Evolutionary conservation across 2,888 invertebrate species (phyloP), one percentile per base, ranked within the genome.

Genomic region (Nipponacmea schrenckii): DNA sequence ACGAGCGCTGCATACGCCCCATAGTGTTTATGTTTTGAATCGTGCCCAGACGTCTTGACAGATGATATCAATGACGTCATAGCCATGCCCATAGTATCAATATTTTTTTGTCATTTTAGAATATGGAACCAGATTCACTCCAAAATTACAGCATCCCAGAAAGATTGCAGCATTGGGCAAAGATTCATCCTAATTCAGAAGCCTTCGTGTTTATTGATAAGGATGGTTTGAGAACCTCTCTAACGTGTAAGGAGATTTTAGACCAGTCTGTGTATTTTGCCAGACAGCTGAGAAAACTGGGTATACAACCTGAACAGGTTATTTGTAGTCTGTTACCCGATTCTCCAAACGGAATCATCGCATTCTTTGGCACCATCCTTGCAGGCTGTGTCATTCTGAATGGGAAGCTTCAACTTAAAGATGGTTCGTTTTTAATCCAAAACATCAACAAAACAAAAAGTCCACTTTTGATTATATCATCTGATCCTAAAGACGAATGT

Each of bases 131-230:
- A 31, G 31, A 5, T 31, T 31, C 31, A 31, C 31, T 31, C 31
- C 31, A 31, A 31, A 3, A 50, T n/a, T 50, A 50, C 50, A 67
- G 27, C n/a, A 50, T 67, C 12, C 67, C 67, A n/a, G 39, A 27
- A 17, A 48, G 67, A 27, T 31, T 67, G 14, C 46, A 67, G 27
- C 27, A 50, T 31, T 67, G 67, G 67, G 20, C 67, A 14, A 26
- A 45, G 27, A 67, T n/a, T 15, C 31, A 31, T 17, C 67, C 67
- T 31, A 17, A 62, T 14, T 31, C 27, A 39, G 26, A n/a, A 8
- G 68, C 68, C 20, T 68, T 68, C 62, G 56, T 68, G 15, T 68
- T 56, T 56, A 39, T 56, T 39, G 56, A 27, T 56, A 50, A 50
- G 24, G 56, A 56, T 20, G 17, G 24, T 20, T 27, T n/a, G 2